A percentile compares a stretch with the other conserved stretches of the same genome.
Evolutionary conservation across 35 echinoderm and acorn worm genomes (phyloP).

Genomic region (Stichopus chloronotus): DNA sequence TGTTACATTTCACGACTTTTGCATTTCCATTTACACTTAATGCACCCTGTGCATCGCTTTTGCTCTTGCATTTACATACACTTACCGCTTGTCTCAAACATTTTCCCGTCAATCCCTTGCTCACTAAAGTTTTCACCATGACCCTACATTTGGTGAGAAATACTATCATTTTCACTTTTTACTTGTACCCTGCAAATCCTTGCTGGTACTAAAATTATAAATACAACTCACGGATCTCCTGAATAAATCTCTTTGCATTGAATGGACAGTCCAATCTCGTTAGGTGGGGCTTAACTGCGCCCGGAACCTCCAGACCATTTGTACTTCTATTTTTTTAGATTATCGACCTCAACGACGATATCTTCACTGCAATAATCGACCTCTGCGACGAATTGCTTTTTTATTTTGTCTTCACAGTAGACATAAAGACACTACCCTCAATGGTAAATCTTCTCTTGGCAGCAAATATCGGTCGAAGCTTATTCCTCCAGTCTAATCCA

Average conservation of each 20-base stretch:
- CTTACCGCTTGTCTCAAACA: not conserved
- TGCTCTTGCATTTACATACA: too few species aligned
- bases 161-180: not conserved
- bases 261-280: not conserved
- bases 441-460: not conserved
- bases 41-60: too few species aligned
- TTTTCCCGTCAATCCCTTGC: not conserved
- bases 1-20: not conserved
- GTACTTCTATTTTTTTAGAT: not conserved
- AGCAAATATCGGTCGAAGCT: not conserved
- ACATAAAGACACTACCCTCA: not conserved
- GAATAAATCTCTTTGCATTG: not conserved
- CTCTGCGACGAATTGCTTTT: not conserved
- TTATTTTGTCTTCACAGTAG: not conserved
- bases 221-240: not conserved
- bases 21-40: not conserved
- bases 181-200: not conserved
- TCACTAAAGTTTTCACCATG: not conserved
- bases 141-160: not conserved
- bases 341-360: conserved; percentile 1
- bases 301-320: not conserved
- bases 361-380: not conserved
- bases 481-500: not conserved
- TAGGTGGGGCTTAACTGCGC: not conserved
- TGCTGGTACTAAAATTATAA: not conserved